Evolutionary conservation across 2,797 vertebrate genomes (phyloP), one percentile per base, ranked within the genome.

Genomic region (Rhinatrema bivittatum): DNA sequence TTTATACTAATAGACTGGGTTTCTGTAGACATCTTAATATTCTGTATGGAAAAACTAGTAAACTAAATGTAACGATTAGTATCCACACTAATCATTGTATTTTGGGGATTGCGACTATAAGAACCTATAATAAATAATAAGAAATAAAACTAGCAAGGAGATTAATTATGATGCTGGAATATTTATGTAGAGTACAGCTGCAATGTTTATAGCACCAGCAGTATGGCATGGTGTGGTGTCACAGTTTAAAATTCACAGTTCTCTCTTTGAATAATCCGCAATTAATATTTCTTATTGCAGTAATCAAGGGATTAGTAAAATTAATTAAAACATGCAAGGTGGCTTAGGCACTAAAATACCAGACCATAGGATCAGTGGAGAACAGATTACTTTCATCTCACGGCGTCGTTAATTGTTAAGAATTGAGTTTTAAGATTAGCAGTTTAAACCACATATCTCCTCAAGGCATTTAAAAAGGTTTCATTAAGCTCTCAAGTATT

Each of bases 1-100:
- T 70, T 74, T 67, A 57, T 63, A 60, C 50, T 70, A 32, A 65
- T 13, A 36, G 44, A 54, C 53, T 58, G 68, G 36, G 32, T 19
- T 55, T 40, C 23, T 56, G 39, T 50, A n/a, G n/a, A n/a, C 42
- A 40, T 57, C 42, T 58, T 33, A 40, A 42, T 53, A 25, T 38
- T 20, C 63, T 53, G 67, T 50, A 56, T 42, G 34, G 49, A 53
- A 32, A 43, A 56, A 62, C 29, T 42, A 50, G 35, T 15, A 11
- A 66, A 46, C n/a, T n/a, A n/a, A n/a, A n/a, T n/a, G n/a, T n/a
- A n/a, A n/a, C n/a, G n/a, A n/a, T n/a, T n/a, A n/a, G n/a, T n/a
- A n/a, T n/a, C n/a, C n/a, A n/a, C n/a, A n/a, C n/a, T n/a, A n/a
- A n/a, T n/a, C n/a, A n/a, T n/a, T n/a, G n/a, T n/a, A n/a, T n/a